Base-by-base conservation (phyloP, 2,113 vertebrate species). In the Rana temporaria region DNA sequence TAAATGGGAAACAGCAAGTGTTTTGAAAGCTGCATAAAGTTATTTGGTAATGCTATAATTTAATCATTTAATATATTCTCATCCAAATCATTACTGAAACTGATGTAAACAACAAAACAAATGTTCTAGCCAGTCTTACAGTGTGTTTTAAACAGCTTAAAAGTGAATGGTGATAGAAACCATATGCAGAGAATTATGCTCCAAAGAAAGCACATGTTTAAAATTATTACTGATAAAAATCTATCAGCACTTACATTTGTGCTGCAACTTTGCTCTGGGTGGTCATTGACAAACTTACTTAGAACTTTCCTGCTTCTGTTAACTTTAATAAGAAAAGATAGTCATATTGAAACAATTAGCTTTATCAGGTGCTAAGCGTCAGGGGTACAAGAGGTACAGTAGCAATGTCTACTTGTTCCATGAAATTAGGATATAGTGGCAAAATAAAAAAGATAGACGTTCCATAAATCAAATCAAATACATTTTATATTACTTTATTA, bases 201-300 rank as follows among this genome's bases (percentile, higher is more conserved):
- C 67, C 30, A 63, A 72, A 55, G 30, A 62, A n/a, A 70, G 78
- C 64, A 79, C 64, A 79, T 68, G 78, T 57, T 68, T 12, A 18
- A 68, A 26, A 67, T 67, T 68, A 68, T 17, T 32, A 20, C 32
- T 68, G 53, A 79, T 67, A 79, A 79, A 59, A 79, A 48, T 24
- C 20, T 17, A 69, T 68, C 64, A 56, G 52, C 32, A 56, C 65
- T 60, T 34, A 19, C 5, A 79, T 24, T 42, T 32, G 38, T 38
- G 12, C 32, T 17, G 16, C 6, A 64, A 60, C 20, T 48, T 63
- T 75, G 56, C 20, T 62, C 19, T 63, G 12, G 38, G 74, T 77
- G 74, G 38, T 64, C 32, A 12, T 16, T 52, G 4, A 62, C 57
- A 63, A 3, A 66, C 42, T 55, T 22, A 26, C 18, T 22, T 34